Evolutionary conservation across 1,140 invertebrate species (phyloP), one percentile per base, ranked within the genome.

Genomic region (Sycophaga agraensis): DNA sequence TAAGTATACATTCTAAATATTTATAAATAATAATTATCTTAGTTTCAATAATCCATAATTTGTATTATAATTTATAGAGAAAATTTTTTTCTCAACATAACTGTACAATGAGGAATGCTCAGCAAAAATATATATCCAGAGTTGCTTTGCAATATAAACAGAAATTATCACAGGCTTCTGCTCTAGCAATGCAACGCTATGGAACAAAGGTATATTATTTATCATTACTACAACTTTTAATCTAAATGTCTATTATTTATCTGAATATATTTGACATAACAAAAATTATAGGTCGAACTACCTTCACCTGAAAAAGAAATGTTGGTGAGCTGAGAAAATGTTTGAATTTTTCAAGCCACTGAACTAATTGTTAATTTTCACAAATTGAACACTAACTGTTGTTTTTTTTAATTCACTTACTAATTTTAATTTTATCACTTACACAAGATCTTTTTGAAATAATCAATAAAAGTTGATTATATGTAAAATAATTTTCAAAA

Each of bases 81-180:
- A 87, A 92, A 71, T 99, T 93, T 81, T 99, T 99, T 82, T 85
- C 89, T 45, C 91, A 97, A 78, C 93, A 99, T 76, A 96, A 97
- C 65, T 93, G 93, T 74, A 87, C 86, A 34, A 92, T 91, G 37
- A 89, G 87, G 54, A 97, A 99, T 84, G 89, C 96, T 16, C 93
- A 98, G 67, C 94, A 97, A 77, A 99, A 99, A 74, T 99, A 99
- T 78, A 96, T 93, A 73, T 99, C 96, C 3, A 84, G 96, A 68
- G 94, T 95, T 39, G 97, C 97, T 5, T 88, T 91, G 72, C 79
- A 97, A 60, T 99, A 99, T 75, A 86, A 88, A 66, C 92, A 96
- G 65, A 96, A 96, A 80, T 76, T 98, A 50, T 76, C 86, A 61
- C 81, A 89, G 50, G 73, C 88, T 64, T 92, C 96, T 19, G 82